Percentiles rank a stretch among this genome's conserved stretches.
phyloP scores from a whole-genome alignment of 2,888 invertebrate genomes.

The Diploptera punctata region DNA sequence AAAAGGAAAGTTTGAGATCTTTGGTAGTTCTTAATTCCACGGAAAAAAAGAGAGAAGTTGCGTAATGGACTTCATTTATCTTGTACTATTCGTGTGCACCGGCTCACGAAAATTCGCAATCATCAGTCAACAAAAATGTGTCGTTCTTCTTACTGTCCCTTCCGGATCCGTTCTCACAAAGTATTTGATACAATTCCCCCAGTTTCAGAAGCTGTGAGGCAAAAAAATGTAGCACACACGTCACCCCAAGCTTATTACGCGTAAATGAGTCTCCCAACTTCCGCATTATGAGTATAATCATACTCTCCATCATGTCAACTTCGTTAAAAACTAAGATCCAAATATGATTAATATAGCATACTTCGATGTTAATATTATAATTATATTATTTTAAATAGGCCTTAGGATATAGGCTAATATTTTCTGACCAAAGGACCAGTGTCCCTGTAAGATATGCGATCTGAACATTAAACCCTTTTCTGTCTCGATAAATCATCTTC shows the following conservation, averaged over 20 bases:
- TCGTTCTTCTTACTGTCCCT: background rate
- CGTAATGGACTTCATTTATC: slow-evolving; percentile 35
- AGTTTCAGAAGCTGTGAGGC: slow-evolving; percentile 22
- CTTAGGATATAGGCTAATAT: too few species aligned
- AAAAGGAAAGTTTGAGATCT: background rate
- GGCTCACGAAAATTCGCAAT: slow-evolving; percentile 28
- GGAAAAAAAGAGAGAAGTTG: slow-evolving; percentile 2
- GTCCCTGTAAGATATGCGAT: too few species aligned
- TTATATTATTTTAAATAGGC: too few species aligned
- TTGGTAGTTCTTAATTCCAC: slow-evolving; percentile 1
- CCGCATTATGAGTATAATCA: background rate
- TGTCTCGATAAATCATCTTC: too few species aligned
- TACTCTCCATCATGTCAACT: too few species aligned
- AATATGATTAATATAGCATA: too few species aligned
- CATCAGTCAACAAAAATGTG: slow-evolving; percentile 30
- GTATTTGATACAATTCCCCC: slow-evolving; percentile 30
- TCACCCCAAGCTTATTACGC: background rate
- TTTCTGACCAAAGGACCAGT: too few species aligned
- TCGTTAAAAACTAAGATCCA: too few species aligned
- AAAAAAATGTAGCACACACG: background rate
- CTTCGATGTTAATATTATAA: too few species aligned
- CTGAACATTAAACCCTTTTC: too few species aligned
- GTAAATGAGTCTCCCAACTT: background rate
- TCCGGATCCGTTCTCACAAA: slow-evolving; percentile 14
- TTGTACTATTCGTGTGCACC: slow-evolving; percentile 33